phyloP scores from a whole-genome alignment of 2,888 invertebrate species.

The Acleris holmiana region DNA sequence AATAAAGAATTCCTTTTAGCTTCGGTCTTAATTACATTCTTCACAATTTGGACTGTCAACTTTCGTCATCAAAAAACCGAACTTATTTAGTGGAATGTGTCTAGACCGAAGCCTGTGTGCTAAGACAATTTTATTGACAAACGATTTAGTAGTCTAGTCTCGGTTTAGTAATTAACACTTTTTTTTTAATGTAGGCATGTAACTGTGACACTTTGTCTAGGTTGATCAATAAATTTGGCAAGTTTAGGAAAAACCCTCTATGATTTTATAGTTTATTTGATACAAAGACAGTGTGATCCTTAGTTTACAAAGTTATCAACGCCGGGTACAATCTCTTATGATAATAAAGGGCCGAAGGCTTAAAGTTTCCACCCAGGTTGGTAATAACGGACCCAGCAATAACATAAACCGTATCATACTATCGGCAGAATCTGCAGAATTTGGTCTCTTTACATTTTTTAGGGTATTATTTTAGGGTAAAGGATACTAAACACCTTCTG shows the following conservation, averaged over 20 bases:
- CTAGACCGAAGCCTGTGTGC: no score
- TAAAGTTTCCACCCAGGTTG: constrained; percentile 28
- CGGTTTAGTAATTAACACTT: no score
- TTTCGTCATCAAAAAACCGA: no score
- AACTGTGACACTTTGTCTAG: no score
- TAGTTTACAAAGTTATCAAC: constrained; percentile 22
- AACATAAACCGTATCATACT: constrained; percentile 13
- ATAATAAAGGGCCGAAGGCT: constrained; percentile 27
- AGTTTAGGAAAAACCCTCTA: not conserved
- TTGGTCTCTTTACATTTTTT: not conserved
- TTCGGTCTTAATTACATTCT: no score
- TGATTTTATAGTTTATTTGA: not conserved
- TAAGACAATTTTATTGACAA: no score
- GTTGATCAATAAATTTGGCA: no score
- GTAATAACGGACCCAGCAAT: constrained; percentile 22
- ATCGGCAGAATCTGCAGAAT: constrained; percentile 15
- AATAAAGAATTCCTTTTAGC: no score
- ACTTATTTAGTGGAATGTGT: no score
- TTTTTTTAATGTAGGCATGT: no score
- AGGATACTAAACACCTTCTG: not conserved
- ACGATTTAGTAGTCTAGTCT: no score
- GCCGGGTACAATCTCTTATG: constrained; percentile 26
- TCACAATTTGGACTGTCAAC: no score
- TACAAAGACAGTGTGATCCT: constrained; percentile 8
- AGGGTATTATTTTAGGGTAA: not conserved